Evolutionary conservation across 2,797 vertebrate genomes (phyloP), one percentile per base, ranked within the genome.

Genomic region (Phoebastria nigripes): DNA sequence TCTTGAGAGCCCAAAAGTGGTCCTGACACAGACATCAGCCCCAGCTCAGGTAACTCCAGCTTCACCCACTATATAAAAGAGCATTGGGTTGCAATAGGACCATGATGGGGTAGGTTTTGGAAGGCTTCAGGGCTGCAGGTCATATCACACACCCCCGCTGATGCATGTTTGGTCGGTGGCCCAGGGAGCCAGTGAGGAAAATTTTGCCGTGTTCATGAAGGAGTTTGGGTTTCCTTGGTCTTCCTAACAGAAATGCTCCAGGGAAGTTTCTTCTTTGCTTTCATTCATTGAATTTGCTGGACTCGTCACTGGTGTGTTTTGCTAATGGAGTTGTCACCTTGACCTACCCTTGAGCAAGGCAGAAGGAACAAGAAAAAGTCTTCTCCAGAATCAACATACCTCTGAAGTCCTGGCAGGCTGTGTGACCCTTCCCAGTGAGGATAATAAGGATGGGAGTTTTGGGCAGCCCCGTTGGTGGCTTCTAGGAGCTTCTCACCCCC

Each of bases 61-160:
- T 65, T 78, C 25, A 8, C 31, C 44, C 2, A 1, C 82, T 73
- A 3, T 19, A 4, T 56, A 15, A 37, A 15, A 37, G 14, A 71
- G 24, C 31, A 17, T 6, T 3, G 1, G 26, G 2, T 63, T 81
- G 59, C 65, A 73, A 8, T 9, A 77, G 51, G 22, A 56, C 22
- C 31, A 13, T 9, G 24, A 29, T 2, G 2, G 41, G 8, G 3
- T 58, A 44, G 35, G 29, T 63, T 31, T 80, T 44, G 29, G 25
- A 58, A 76, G 29, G 41, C n/a, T 85, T 93, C 21, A 37, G 67
- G 49, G 17, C 26, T 67, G 15, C 47, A 61, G 55, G 14, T 54
- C 26, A 1, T 79, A 19, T 55, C 47, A 33, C 39, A 49, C 19
- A 54, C 17, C 19, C 21, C 14, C 1, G 0, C 29, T 54, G 11